phyloP scores from a whole-genome alignment of 2,888 invertebrate species.

The Dolichomitus sp. region DNA sequence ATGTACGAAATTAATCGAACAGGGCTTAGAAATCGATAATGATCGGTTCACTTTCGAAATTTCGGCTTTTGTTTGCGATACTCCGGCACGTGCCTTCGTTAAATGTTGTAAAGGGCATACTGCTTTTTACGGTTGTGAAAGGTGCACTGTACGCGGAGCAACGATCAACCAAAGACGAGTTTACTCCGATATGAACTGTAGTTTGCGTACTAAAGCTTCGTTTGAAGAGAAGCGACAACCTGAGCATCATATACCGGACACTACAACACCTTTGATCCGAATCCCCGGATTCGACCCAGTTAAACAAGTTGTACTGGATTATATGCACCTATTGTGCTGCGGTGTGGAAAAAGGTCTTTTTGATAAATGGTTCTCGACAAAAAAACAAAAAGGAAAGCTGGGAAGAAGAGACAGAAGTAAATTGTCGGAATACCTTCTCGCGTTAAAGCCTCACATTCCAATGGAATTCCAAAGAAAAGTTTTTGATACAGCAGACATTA shows the following conservation, averaged over 20 bases:
- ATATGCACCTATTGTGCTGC: slow-evolving; percentile 57
- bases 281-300: slow-evolving; percentile 59
- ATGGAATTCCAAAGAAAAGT: slow-evolving; percentile 63
- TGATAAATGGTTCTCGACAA: slow-evolving; percentile 22
- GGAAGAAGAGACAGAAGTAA: slow-evolving; percentile 10
- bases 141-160: slow-evolving; percentile 58
- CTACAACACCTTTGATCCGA: slow-evolving; percentile 20
- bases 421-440: not conserved
- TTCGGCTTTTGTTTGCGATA: slow-evolving; percentile 59
- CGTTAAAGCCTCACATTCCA: not conserved
- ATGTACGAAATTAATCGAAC: slow-evolving; percentile 35
- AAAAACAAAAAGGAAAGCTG: slow-evolving; percentile 9
- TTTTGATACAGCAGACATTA: slow-evolving; percentile 45
- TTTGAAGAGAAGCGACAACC: slow-evolving; percentile 60
- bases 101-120: slow-evolving; percentile 60
- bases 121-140: slow-evolving; percentile 64
- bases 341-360: slow-evolving; percentile 3
- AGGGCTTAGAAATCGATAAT: slow-evolving; percentile 45
- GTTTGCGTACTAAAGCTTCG: slow-evolving; percentile 49
- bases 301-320: slow-evolving; percentile 44
- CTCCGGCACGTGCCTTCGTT: slow-evolving; percentile 63
- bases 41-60: slow-evolving; percentile 56
- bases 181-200: slow-evolving; percentile 58
- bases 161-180: slow-evolving; percentile 61
- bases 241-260: slow-evolving; percentile 56